Conservation (phyloP, 2,113 vertebrate genomes). For the Morone saxatilis region DNA sequence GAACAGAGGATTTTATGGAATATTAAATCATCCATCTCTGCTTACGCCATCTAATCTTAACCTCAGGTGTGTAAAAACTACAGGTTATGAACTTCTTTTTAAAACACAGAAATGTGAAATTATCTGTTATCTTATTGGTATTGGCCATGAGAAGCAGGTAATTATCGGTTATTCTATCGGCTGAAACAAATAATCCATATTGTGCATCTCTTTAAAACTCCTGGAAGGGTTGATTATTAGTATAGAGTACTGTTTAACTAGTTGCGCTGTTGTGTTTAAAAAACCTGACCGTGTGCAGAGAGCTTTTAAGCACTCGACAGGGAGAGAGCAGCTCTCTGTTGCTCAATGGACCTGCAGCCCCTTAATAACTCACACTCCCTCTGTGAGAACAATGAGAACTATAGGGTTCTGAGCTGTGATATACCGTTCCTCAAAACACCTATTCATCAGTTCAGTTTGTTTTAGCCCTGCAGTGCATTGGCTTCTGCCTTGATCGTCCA, state of each 20-base stretch:
- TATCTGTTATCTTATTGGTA: too few relatives aligned
- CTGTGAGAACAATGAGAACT: conserved; percentile 27
- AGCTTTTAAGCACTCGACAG: conserved; percentile 34
- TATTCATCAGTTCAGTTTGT: conserved; percentile 48
- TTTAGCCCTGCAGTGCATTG: conserved; percentile 41
- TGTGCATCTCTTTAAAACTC: background rate
- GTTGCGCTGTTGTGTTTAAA: conserved; percentile 5
- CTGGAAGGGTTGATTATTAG: background rate
- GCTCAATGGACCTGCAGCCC: conserved; percentile 38
- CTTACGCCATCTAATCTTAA: too few relatives aligned
- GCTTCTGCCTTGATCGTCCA: conserved; percentile 25
- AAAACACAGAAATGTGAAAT: too few relatives aligned
- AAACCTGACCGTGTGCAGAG: background rate
- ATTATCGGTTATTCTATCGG: too few relatives aligned
- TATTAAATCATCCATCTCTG: too few relatives aligned
- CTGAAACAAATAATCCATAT: too few relatives aligned
- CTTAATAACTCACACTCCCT: conserved; percentile 33
- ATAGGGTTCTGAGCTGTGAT: conserved; percentile 18
- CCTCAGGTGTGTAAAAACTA: too few relatives aligned
- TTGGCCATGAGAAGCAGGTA: too few relatives aligned
- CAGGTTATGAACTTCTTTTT: too few relatives aligned
- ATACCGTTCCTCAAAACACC: conserved; percentile 41
- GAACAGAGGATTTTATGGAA: too few relatives aligned
- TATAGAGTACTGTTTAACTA: conserved; percentile 3
- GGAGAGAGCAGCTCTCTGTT: conserved; percentile 42